Conservation (phyloP, 2,888 invertebrate species). For the Drosophila crucigera region DNA sequence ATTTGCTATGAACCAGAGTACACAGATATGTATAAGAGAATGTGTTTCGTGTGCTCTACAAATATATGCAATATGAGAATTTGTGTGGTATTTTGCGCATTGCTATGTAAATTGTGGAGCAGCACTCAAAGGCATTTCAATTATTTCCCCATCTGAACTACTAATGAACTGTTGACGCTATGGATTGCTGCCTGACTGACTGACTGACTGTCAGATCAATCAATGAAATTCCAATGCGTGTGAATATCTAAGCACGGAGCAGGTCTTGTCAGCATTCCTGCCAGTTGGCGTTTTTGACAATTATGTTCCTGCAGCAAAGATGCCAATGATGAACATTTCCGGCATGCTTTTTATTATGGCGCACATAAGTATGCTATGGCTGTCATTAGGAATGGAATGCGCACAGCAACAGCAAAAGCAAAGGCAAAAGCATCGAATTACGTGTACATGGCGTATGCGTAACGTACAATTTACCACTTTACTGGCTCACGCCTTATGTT, state of each 20-base stretch:
- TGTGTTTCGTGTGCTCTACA: not conserved
- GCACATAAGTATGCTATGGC: conserved; percentile 68
- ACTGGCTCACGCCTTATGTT: not conserved
- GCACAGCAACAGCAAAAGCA: not conserved
- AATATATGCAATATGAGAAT: conserved; percentile 14
- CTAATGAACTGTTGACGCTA: conserved; percentile 56
- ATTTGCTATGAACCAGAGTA: not conserved
- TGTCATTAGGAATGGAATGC: conserved; percentile 17
- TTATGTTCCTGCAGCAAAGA: conserved; percentile 42
- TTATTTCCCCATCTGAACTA: conserved; percentile 56
- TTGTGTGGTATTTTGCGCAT: conserved; percentile 14
- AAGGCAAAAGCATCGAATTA: not conserved
- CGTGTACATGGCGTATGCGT: conserved; percentile 23
- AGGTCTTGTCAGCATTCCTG: conserved; percentile 26
- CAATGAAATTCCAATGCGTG: conserved; percentile 76
- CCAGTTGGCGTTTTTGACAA: conserved; percentile 24
- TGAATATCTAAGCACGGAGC: conserved; percentile 42
- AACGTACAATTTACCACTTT: conserved; percentile 19
- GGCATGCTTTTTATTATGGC: conserved; percentile 28
- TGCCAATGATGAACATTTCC: conserved; percentile 29
- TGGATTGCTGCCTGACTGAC: not conserved
- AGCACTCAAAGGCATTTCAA: conserved; percentile 54
- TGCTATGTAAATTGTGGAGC: conserved; percentile 31
- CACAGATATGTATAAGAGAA: not conserved
- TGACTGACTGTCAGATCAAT: conserved; percentile 49